These are phyloP conservation scores for Mimachlamys varia DNA, from an alignment of 2,888 invertebrate species.

Conservation along the genomic window DNA sequence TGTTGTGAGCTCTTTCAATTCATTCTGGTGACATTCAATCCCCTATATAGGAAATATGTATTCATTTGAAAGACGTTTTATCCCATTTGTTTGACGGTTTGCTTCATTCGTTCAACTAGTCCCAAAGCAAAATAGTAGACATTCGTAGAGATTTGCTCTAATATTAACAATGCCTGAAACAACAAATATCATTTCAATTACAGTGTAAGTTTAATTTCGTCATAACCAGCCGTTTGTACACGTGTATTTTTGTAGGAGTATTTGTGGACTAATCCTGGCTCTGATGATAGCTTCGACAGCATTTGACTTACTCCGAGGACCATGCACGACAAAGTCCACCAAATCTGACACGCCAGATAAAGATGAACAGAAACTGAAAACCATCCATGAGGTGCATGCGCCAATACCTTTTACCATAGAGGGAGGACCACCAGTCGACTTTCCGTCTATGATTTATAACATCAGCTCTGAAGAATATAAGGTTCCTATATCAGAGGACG, in stretches of 20 bases:
- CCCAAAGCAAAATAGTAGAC: no score
- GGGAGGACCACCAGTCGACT: neutral
- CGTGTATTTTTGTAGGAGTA: constrained; percentile 32
- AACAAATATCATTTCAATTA: no score
- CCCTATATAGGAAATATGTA: no score
- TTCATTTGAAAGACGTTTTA: no score
- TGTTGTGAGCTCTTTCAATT: no score
- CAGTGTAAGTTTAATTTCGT: no score
- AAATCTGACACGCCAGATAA: neutral
- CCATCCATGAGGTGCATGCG: neutral
- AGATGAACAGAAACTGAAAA: neutral
- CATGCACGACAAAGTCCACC: neutral
- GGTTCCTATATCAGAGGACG: neutral
- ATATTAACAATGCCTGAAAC: no score
- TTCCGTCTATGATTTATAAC: neutral
- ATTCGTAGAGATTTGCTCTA: no score
- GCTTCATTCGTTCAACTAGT: no score
- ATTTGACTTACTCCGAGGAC: neutral
- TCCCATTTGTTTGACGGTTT: no score
- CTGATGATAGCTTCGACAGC: neutral
- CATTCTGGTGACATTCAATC: no score
- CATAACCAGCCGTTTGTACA: no score
- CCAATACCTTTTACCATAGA: neutral
- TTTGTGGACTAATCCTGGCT: neutral
- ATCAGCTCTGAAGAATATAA: neutral